Evolutionary conservation across 1,140 invertebrate species (phyloP), one percentile per base, ranked within the genome.

Genomic region (Pseudomyrmex gracilis): DNA sequence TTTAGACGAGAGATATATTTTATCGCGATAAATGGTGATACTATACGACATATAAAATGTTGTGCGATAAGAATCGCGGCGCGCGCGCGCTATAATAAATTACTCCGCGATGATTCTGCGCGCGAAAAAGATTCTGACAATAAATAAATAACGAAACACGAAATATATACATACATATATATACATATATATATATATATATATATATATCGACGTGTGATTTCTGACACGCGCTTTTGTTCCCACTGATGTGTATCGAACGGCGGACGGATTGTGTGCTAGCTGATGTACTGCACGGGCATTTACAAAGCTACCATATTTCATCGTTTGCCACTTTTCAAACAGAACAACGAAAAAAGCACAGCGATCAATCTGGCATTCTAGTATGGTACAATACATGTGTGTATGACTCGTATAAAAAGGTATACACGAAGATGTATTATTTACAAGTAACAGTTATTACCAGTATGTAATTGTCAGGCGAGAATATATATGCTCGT

Each of bases 221-320:
- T 34, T 34, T 34, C 2, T 8, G 13, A 20, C 13, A n/a, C 8
- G 7, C 34, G 51, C 9, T 61, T 22, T 15, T 15, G 8, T 47
- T 34, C 34, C 5, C 5, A 34, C 34, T 34, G 13, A 12, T 51
- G 15, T 20, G 51, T 34, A 64, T 13, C 13, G 57, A 12, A 66
- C 43, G 10, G 24, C 24, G 2, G 12, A 20, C 45, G 12, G 60
- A 15, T 15, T 45, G 24, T 45, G 24, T 17, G 10, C 20, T n/a
- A 12, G 12, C 45, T 45, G 15, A 47, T 61, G 13, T 9, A 12
- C 47, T 10, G 12, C 17, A 8, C 24, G n/a, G 17, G 22, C 47
- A 67, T 45, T 77, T 55, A 24, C 63, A 55, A 7, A 68, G 68
- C 15, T 57, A 20, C 15, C 55, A 67, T 22, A 13, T 74, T 51